These are phyloP conservation scores for Chrysina gloriosa DNA, from an alignment of 2,888 invertebrate species.

Conservation along the genomic window DNA sequence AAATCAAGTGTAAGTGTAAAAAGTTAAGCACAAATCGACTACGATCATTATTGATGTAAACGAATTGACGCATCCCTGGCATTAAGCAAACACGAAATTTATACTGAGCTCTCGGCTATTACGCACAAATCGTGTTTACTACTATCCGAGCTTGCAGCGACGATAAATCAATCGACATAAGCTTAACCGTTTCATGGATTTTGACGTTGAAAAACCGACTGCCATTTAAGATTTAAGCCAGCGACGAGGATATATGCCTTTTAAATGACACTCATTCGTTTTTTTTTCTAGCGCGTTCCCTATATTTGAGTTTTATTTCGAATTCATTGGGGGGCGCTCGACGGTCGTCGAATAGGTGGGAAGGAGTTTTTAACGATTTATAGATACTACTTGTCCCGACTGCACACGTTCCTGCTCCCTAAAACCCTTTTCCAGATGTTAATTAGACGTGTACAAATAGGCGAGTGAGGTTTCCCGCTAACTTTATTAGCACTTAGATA, in stretches of 20 bases:
- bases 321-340: neutral
- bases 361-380: constrained; percentile 25
- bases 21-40: constrained; percentile 18
- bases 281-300: constrained; percentile 2
- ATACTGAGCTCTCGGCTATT: constrained; percentile 15
- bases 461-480: constrained; percentile 23
- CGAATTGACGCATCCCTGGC: constrained; percentile 17
- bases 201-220: constrained; percentile 42
- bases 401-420: neutral
- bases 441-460: constrained; percentile 37
- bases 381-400: constrained; percentile 31
- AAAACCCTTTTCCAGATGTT: constrained; percentile 28
- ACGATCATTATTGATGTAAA: constrained; percentile 35
- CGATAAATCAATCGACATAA: constrained; percentile 39
- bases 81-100: constrained; percentile 36
- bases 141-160: constrained; percentile 25
- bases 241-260: constrained; percentile 36
- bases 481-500: constrained; percentile 23
- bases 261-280: constrained; percentile 38
- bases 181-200: constrained; percentile 43
- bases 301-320: constrained; percentile 4
- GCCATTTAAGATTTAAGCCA: constrained; percentile 42
- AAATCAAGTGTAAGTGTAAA: no score
- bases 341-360: neutral
- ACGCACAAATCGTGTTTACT: constrained; percentile 36